Conservation (phyloP, 92 coral and sea anemone species). For the Paragorgia papillata region DNA sequence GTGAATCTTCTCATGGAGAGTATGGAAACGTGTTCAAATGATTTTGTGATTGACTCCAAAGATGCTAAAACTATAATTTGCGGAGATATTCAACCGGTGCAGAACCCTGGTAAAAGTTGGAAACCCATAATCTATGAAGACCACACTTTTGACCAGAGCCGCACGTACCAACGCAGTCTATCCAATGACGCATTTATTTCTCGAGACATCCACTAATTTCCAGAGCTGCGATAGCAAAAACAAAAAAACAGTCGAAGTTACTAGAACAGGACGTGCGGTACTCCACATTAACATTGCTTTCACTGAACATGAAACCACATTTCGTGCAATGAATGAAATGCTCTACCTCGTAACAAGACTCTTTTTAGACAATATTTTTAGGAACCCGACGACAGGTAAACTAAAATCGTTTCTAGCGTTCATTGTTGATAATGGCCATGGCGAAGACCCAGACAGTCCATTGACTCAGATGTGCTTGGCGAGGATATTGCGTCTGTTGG, state of each 20-base stretch:
- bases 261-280: slow-evolving; percentile 59
- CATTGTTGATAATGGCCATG: no score
- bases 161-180: no score
- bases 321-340: no score
- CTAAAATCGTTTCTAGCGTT: slow-evolving; percentile 45
- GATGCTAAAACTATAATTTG: no score
- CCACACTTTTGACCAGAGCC: no score
- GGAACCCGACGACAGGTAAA: slow-evolving; percentile 36
- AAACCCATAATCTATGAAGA: slow-evolving; percentile 47
- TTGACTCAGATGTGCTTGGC: no score
- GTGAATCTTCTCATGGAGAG: slow-evolving; percentile 36
- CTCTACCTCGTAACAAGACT: slow-evolving; percentile 49
- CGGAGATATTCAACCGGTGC: slow-evolving; percentile 32
- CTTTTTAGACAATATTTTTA: slow-evolving; percentile 30
- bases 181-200: slow-evolving; percentile 59
- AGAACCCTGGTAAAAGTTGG: slow-evolving; percentile 34
- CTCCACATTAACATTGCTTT: slow-evolving; percentile 49
- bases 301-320: slow-evolving; percentile 55
- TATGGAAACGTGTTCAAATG: slow-evolving; percentile 14
- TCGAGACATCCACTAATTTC: slow-evolving; percentile 6
- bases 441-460: no score
- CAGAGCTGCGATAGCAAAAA: background rate
- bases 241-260: slow-evolving; percentile 9
- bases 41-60: slow-evolving; percentile 43
- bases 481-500: slow-evolving; percentile 37